These are phyloP conservation scores for Ostrea edulis DNA, from an alignment of 1,140 invertebrate genomes.

Conservation along the genomic window DNA sequence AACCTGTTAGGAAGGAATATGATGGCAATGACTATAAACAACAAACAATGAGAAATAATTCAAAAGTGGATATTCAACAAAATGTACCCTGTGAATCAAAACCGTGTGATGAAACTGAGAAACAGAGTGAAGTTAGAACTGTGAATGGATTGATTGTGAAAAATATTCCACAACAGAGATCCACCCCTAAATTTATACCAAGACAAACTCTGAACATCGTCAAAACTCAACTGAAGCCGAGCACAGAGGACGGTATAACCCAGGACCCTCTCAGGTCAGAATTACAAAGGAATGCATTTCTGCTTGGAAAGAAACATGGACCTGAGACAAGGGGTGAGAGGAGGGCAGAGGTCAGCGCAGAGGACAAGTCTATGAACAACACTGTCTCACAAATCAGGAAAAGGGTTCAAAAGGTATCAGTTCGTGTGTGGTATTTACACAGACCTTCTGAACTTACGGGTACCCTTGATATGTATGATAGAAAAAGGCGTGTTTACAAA, in stretches of 20 bases:
- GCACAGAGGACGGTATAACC: neutral
- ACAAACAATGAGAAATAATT: neutral
- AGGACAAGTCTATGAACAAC: slow-evolving; percentile 62
- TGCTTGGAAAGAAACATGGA: slow-evolving; percentile 66
- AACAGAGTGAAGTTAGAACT: slow-evolving; percentile 31
- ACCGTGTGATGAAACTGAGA: slow-evolving; percentile 38
- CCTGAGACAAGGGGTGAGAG: slow-evolving; percentile 45
- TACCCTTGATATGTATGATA: too few relatives aligned
- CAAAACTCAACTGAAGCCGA: neutral
- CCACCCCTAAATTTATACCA: slow-evolving; percentile 72
- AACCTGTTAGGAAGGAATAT: neutral
- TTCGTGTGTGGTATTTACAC: too few relatives aligned
- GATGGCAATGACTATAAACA: neutral
- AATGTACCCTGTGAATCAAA: slow-evolving; percentile 36
- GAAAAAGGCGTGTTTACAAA: too few relatives aligned
- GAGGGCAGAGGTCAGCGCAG: slow-evolving; percentile 27
- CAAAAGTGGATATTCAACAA: neutral
- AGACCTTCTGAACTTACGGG: too few relatives aligned
- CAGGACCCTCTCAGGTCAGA: slow-evolving; percentile 53
- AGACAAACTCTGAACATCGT: slow-evolving; percentile 60
- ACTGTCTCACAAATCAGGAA: slow-evolving; percentile 66
- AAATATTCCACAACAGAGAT: slow-evolving; percentile 58
- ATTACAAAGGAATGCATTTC: slow-evolving; percentile 67
- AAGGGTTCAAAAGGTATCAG: slow-evolving; percentile 63
- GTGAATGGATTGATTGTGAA: slow-evolving; percentile 60